Evolutionary conservation across 2,888 invertebrate species (phyloP).

Genomic region (Stegana nigrithorax): DNA sequence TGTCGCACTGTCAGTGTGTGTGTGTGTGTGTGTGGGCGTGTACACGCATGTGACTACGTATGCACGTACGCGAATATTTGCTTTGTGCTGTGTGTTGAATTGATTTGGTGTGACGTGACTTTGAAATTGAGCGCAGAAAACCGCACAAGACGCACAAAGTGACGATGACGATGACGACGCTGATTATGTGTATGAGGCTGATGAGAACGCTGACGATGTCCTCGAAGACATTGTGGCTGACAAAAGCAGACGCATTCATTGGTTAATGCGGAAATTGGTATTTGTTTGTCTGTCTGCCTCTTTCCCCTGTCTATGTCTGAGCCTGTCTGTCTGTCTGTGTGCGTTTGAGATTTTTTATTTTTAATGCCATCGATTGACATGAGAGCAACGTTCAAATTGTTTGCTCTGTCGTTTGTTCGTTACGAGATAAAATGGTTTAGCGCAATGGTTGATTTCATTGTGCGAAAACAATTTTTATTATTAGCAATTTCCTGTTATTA

Average conservation of each 20-base stretch:
- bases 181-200: not conserved
- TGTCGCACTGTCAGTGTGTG: not conserved
- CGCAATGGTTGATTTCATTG: slow-evolving; percentile 10
- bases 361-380: no score
- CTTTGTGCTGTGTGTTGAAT: slow-evolving; percentile 30
- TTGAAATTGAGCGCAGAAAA: slow-evolving; percentile 13
- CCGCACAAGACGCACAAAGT: not conserved
- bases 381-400: no score
- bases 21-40: not conserved
- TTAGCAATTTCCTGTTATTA: slow-evolving; percentile 6
- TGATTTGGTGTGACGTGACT: slow-evolving; percentile 43
- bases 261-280: slow-evolving; percentile 50
- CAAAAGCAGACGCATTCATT: slow-evolving; percentile 35
- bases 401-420: no score
- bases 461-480: slow-evolving; percentile 11
- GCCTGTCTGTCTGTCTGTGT: slow-evolving; percentile 31
- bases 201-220: no score
- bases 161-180: not conserved
- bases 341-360: no score
- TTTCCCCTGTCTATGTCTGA: slow-evolving; percentile 44
- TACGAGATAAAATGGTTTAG: no score
- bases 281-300: slow-evolving; percentile 46
- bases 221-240: no score
- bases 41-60: slow-evolving; percentile 9
- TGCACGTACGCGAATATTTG: slow-evolving; percentile 26